These are phyloP conservation scores for Tachina grossa DNA, from an alignment of 2,888 invertebrate genomes.

Conservation along the genomic window DNA sequence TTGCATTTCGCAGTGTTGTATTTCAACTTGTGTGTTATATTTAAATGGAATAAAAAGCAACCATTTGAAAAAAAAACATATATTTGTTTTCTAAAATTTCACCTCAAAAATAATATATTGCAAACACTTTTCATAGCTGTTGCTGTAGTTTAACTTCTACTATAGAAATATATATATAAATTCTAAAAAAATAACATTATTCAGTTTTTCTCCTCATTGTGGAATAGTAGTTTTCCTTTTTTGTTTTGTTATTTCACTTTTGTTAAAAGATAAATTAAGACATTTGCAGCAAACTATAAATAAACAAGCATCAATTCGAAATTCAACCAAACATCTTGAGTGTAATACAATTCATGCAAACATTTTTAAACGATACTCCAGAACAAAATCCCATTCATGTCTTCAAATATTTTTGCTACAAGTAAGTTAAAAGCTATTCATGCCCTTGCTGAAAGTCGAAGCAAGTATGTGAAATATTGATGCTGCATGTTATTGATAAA, in stretches of 20 bases:
- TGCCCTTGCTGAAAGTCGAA: slow-evolving; percentile 1
- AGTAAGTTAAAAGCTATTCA: slow-evolving; percentile 12
- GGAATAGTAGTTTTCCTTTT: not conserved
- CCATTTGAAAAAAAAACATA: too few species aligned
- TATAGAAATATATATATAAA: too few species aligned
- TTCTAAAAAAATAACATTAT: too few species aligned
- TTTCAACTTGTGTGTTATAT: too few species aligned
- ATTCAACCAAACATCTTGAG: not conserved
- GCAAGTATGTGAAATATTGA: slow-evolving; percentile 14
- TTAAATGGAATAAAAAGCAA: too few species aligned
- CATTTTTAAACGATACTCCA: not conserved
- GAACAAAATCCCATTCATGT: slow-evolving; percentile 1
- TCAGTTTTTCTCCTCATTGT: not conserved
- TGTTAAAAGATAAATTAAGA: slow-evolving; percentile 2
- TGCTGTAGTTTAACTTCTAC: too few species aligned
- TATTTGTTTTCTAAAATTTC: too few species aligned
- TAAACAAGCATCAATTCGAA: not conserved
- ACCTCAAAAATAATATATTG: too few species aligned
- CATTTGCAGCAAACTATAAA: slow-evolving; percentile 8
- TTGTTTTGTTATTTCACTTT: not conserved
- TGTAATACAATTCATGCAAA: slow-evolving; percentile 3
- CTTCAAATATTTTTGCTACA: not conserved
- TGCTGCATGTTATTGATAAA: not conserved
- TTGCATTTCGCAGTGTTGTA: too few species aligned
- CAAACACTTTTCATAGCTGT: too few species aligned